Evolutionary conservation across 2,888 invertebrate species (phyloP).

Genomic region (Drosophila aldrichi): DNA sequence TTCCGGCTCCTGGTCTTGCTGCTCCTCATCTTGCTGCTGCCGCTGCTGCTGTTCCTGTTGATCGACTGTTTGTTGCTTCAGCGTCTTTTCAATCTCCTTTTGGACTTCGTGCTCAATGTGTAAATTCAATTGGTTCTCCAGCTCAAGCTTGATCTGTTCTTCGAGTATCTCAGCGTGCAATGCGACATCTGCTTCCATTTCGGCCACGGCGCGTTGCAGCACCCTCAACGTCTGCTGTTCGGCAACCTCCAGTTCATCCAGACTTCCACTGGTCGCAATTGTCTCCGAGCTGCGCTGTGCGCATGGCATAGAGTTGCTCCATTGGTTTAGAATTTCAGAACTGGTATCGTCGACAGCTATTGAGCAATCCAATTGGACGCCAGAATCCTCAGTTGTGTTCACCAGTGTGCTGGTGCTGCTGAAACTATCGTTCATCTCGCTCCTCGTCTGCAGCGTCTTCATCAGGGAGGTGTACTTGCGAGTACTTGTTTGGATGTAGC

Average conservation of each 20-base stretch:
- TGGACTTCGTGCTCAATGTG: not conserved
- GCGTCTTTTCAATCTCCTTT: conserved; percentile 1
- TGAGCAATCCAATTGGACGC: conserved; percentile 50
- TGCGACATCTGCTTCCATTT: conserved; percentile 66
- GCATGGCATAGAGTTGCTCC: conserved; percentile 8
- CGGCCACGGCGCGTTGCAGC: conserved; percentile 68
- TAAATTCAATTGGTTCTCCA: not conserved
- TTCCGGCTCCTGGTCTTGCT: not conserved
- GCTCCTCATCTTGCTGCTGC: not conserved
- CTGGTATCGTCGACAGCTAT: not conserved
- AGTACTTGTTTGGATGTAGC: conserved; percentile 6
- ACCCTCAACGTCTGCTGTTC: conserved; percentile 57
- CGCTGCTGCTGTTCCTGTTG: conserved; percentile 1
- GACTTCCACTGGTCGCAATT: conserved; percentile 10
- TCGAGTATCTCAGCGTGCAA: conserved; percentile 28
- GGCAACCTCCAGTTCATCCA: conserved; percentile 33
- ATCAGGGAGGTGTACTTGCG: conserved; percentile 47
- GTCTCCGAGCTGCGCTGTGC: conserved; percentile 14
- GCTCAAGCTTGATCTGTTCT: conserved; percentile 27
- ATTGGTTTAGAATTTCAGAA: conserved; percentile 2
- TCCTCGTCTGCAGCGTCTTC: not conserved
- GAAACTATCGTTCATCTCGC: conserved; percentile 1
- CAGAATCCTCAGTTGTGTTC: conserved; percentile 45
- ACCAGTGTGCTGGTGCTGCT: conserved; percentile 12
- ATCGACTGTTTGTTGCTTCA: not conserved